These are phyloP conservation scores for Phodopus roborovskii DNA, from an alignment of 2,113 vertebrate genomes.

Conservation along the genomic window DNA sequence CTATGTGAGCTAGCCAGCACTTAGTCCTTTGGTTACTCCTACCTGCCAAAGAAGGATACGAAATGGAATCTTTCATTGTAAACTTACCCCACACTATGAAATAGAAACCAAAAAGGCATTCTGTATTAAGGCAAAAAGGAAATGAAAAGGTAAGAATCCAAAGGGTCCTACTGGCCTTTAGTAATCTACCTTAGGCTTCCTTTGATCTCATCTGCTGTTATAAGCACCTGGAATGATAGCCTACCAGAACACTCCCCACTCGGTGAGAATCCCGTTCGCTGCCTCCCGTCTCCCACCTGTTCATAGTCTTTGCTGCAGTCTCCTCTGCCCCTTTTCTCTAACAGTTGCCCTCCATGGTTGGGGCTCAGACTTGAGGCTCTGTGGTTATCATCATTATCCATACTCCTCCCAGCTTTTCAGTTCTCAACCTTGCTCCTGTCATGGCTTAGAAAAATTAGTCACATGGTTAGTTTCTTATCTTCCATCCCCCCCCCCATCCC, in stretches of 20 bases:
- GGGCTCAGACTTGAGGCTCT: neutral
- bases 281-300: fast-evolving
- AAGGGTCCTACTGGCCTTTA: neutral
- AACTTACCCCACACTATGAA: neutral
- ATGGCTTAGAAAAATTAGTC: neutral
- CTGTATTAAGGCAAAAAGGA: neutral
- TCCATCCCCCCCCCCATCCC: neutral
- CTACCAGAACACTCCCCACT: neutral
- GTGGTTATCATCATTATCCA: neutral
- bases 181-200: neutral
- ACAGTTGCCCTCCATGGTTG: neutral
- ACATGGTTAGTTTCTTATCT: neutral
- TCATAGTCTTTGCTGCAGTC: neutral
- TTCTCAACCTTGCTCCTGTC: neutral
- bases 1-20: neutral
- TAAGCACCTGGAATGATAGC: neutral
- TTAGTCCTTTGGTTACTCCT: neutral
- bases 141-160: neutral
- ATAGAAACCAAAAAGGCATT: neutral
- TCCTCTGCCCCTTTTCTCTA: neutral
- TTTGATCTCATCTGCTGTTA: neutral
- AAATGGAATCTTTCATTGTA: neutral
- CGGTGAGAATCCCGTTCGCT: fast-evolving
- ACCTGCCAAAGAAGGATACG: neutral
- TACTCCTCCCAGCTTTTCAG: neutral